A percentile compares a stretch with the other conserved stretches of the same genome.
Evolutionary conservation across 2,113 vertebrate genomes (phyloP).

Genomic region (Cebidichthys violaceus): DNA sequence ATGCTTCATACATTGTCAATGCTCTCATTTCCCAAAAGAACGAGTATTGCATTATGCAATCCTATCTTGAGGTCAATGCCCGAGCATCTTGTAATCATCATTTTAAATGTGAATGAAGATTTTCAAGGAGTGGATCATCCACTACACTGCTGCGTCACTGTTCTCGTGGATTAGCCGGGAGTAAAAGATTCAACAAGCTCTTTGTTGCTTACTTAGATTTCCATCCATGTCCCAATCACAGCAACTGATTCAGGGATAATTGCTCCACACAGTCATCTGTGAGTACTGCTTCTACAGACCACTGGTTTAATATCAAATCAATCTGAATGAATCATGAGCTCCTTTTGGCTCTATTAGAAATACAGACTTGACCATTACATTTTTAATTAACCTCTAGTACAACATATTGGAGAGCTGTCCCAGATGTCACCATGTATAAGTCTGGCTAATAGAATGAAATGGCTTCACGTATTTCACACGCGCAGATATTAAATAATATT

Average conservation of each 20-base stretch:
- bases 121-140: not conserved
- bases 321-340: constrained; percentile 67
- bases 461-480: constrained; percentile 45
- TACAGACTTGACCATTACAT: constrained; percentile 71
- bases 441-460: constrained; percentile 64
- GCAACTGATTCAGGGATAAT: constrained; percentile 51
- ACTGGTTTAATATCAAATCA: constrained; percentile 69
- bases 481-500: constrained; percentile 51
- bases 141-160: not conserved
- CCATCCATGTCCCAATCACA: constrained; percentile 22
- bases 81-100: not conserved
- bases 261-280: constrained; percentile 38
- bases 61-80: not conserved
- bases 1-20: not conserved
- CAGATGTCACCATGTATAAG: constrained; percentile 57
- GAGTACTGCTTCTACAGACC: constrained; percentile 53
- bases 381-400: constrained; percentile 75
- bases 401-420: constrained; percentile 66
- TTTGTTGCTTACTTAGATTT: constrained; percentile 23
- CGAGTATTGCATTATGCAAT: not conserved
- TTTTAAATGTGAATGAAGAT: not conserved
- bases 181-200: not conserved
- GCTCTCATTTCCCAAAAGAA: not conserved
- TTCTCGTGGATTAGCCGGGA: not conserved
- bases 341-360: constrained; percentile 66